Percentiles rank a stretch among this genome's conserved stretches.
Conservation (phyloP, 2,797 vertebrate species). For the Sorex maritimensis region DNA sequence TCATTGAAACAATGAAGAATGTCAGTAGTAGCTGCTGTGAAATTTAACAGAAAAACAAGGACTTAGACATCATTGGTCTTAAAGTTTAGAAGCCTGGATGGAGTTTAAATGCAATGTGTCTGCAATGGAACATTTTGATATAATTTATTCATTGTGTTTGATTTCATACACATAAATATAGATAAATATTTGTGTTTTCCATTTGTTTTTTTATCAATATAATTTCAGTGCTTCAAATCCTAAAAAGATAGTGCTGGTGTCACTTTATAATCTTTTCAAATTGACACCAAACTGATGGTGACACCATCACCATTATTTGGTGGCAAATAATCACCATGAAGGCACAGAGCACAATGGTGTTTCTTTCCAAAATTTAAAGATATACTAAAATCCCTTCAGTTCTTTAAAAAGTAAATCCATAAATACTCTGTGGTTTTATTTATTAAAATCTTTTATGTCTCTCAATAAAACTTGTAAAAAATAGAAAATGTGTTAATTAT, state of each 20-base stretch:
- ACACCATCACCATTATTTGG: no score
- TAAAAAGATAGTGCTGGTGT: not conserved
- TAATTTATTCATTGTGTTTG: not conserved
- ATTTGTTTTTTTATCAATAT: not conserved
- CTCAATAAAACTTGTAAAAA: slow-evolving; percentile 54
- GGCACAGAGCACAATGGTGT: no score
- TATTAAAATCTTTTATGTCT: slow-evolving; percentile 62
- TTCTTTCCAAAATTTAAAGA: no score
- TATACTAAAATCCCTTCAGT: not conserved
- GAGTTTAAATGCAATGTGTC: not conserved
- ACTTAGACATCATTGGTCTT: slow-evolving; percentile 54
- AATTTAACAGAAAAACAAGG: slow-evolving; percentile 67
- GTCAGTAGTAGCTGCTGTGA: slow-evolving; percentile 60
- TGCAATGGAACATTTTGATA: not conserved
- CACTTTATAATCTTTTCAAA: slow-evolving; percentile 33
- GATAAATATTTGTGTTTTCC: slow-evolving; percentile 17
- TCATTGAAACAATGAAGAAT: slow-evolving; percentile 63
- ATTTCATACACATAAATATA: slow-evolving; percentile 31
- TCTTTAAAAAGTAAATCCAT: slow-evolving; percentile 22
- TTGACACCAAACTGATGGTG: not conserved
- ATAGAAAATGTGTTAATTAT: slow-evolving; percentile 30
- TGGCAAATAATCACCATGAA: no score
- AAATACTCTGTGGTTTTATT: slow-evolving; percentile 7
- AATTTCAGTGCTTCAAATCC: not conserved
- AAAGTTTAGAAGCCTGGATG: slow-evolving; percentile 38